phyloP scores from a whole-genome alignment of 2,888 invertebrate genomes.

The Biston betularia region DNA sequence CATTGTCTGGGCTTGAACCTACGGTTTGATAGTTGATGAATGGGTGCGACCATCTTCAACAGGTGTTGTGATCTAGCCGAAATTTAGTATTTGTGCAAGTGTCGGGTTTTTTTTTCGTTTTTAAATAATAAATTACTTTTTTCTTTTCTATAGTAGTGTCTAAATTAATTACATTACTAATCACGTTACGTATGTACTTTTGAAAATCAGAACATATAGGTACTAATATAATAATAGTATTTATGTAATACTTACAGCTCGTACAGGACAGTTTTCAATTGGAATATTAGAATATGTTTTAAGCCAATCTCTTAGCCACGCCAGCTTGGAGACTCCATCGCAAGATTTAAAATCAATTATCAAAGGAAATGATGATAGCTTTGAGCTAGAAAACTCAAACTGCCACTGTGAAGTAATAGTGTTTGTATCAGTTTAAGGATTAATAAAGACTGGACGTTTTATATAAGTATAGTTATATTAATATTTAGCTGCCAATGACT shows the following conservation, averaged over 20 bases:
- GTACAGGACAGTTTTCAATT: conserved; percentile 28
- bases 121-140: no score
- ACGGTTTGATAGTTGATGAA: no score
- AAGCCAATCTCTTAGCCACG: conserved; percentile 34
- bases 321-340: conserved; percentile 26
- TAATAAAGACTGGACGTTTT: neutral
- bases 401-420: conserved; percentile 21
- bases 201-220: no score
- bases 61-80: no score
- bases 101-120: no score
- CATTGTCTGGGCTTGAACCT: no score
- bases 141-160: no score
- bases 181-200: no score
- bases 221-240: neutral
- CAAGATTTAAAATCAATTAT: conserved; percentile 31
- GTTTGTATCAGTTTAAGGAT: neutral
- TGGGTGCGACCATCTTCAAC: no score
- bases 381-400: conserved; percentile 30
- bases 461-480: neutral
- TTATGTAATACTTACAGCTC: conserved; percentile 27
- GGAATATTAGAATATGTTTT: conserved; percentile 32
- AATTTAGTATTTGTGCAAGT: no score
- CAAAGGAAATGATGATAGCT: conserved; percentile 31
- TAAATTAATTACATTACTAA: no score
- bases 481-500: no score